Conservation (phyloP, 2,113 vertebrate species). For the Coracopsis vasa region DNA sequence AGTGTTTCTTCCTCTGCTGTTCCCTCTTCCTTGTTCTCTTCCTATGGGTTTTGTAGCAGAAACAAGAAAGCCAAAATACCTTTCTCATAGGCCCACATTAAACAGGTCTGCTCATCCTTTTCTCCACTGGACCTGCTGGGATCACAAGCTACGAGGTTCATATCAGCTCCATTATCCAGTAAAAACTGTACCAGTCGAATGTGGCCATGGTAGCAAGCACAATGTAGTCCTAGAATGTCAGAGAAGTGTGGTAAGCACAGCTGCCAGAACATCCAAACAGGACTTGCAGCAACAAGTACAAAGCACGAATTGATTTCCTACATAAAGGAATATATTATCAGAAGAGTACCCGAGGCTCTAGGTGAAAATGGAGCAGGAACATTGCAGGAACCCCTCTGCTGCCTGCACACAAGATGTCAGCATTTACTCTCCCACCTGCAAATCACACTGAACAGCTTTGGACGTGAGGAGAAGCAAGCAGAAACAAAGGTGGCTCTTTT, state of each 20-base stretch:
- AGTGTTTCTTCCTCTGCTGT: background rate
- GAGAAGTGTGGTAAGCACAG: background rate
- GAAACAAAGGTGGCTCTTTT: background rate
- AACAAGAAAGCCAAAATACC: slow-evolving; percentile 69
- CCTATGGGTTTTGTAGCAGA: background rate
- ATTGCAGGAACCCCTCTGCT: background rate
- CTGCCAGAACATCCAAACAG: background rate
- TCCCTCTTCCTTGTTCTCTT: background rate
- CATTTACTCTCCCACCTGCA: background rate
- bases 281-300: background rate
- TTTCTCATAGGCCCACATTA: slow-evolving; percentile 99
- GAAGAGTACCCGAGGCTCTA: background rate
- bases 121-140: slow-evolving; percentile 95
- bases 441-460: background rate
- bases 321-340: background rate
- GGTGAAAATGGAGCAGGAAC: background rate
- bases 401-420: background rate
- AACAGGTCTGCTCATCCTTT: slow-evolving; percentile 95
- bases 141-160: slow-evolving; percentile 94
- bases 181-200: slow-evolving; percentile 92
- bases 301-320: background rate
- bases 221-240: slow-evolving; percentile 83
- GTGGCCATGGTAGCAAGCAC: slow-evolving; percentile 92
- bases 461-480: background rate
- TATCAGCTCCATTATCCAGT: slow-evolving; percentile 91